These are phyloP conservation scores for Drosophila borborema DNA, from an alignment of 2,888 invertebrate species.

Conservation along the genomic window DNA sequence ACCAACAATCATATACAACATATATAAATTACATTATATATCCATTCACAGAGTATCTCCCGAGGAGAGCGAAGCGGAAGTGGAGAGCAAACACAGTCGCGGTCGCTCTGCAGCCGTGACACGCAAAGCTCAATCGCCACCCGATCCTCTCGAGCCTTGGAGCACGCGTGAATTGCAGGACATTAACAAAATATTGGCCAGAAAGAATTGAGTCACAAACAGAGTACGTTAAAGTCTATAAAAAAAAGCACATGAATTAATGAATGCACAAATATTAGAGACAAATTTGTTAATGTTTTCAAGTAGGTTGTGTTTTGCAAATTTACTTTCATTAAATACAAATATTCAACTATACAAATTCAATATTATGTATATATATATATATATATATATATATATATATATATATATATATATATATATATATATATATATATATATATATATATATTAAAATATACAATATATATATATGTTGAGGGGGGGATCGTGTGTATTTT, in stretches of 20 bases:
- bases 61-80: slow-evolving; percentile 71
- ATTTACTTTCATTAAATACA: slow-evolving; percentile 36
- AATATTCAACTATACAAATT: slow-evolving; percentile 35
- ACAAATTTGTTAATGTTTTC: background rate
- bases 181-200: slow-evolving; percentile 88
- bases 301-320: slow-evolving; percentile 28
- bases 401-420: slow-evolving; percentile 17
- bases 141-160: slow-evolving; percentile 90
- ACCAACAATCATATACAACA: too few species aligned
- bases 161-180: slow-evolving; percentile 89
- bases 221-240: background rate
- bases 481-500: background rate
- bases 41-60: slow-evolving; percentile 80
- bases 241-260: slow-evolving; percentile 7
- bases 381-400: slow-evolving; percentile 18
- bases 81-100: slow-evolving; percentile 48
- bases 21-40: background rate
- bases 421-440: slow-evolving; percentile 22
- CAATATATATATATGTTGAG: slow-evolving; percentile 10
- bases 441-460: slow-evolving; percentile 18
- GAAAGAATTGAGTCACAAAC: slow-evolving; percentile 55
- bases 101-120: slow-evolving; percentile 77
- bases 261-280: background rate
- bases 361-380: slow-evolving; percentile 23
- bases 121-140: slow-evolving; percentile 84